Evolutionary conservation across 2,888 invertebrate genomes (phyloP), one percentile per base, ranked within the genome.

Genomic region (Bhutanitis thaidina): DNA sequence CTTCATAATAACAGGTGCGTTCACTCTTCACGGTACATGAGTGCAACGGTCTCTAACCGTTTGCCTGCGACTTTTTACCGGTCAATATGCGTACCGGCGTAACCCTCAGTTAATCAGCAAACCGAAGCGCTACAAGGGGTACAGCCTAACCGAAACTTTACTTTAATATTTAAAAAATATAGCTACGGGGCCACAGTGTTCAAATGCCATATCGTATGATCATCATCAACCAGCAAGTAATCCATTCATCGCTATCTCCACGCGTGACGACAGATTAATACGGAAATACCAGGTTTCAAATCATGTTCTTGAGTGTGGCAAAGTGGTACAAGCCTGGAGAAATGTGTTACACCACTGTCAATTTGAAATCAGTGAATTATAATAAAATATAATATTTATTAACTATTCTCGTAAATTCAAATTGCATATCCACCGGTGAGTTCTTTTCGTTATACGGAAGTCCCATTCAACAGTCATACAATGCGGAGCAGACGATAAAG

Each of bases 41-140:
- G 54, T 69, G 55, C 71, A 86, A 85, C 87, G 81, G 87, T 71
- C 77, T 65, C 55, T 66, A 74, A 77, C 82, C 78, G 84, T 77
- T 77, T 62, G 59, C 66, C 59, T 58, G 61, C 56, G 56, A 57
- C 54, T 60, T 60, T 62, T 58, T 62, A 61, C 61, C 56, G 58
- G 63, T 61, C 61, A 56, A 54, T 60, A 60, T 60, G 57, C 50
- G 45, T 54, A 15, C 29, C 12, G 38, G 25, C 34, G 43, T 38
- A 43, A 47, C 52, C 52, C 47, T 48, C 43, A 5, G n/a, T 25
- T 34, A 34, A 38, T 15, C 47, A 47, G 29, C 52, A 47, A 52
- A 48, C 47, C 47, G 43, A 29, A 47, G 47, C 35, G 29, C 14
- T 20, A 44, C 15, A 10, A 14, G 30, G 12, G 30, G 16, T 35